These are phyloP conservation scores for Microtus montanus DNA, from an alignment of 2,113 vertebrate species.

Conservation along the genomic window DNA sequence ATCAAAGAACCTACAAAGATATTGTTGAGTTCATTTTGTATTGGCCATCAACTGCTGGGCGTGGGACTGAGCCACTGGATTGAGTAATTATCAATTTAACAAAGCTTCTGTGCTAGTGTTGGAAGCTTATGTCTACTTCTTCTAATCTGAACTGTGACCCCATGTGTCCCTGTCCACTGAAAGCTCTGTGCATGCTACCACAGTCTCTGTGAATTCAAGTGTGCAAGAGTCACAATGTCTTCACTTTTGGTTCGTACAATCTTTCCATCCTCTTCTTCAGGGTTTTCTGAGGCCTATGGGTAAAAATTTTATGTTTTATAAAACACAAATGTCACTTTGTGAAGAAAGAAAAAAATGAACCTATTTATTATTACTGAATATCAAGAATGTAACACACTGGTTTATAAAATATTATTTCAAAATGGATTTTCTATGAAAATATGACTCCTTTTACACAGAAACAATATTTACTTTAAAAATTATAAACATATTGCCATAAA, in stretches of 20 bases:
- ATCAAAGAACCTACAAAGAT: neutral
- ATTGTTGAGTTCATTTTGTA: neutral
- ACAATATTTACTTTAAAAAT: neutral
- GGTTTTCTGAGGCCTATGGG: neutral
- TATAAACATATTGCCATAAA: neutral
- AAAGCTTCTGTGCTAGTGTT: neutral
- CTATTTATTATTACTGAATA: neutral
- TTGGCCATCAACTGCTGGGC: neutral
- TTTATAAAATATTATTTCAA: neutral
- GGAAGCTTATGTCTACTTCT: neutral
- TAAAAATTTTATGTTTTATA: neutral
- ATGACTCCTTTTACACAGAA: neutral
- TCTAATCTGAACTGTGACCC: neutral
- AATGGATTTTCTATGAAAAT: neutral
- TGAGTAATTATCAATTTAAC: neutral
- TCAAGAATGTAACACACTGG: neutral
- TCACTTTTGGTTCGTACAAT: accelerated
- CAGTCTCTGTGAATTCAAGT: neutral
- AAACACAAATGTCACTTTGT: neutral
- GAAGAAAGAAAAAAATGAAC: neutral
- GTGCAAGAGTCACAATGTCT: neutral
- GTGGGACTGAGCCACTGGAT: neutral
- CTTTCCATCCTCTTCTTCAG: neutral
- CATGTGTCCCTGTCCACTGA: neutral
- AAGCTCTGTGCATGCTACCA: neutral